phyloP scores from a whole-genome alignment of 1,140 invertebrate genomes.

The Tribolium madens region DNA sequence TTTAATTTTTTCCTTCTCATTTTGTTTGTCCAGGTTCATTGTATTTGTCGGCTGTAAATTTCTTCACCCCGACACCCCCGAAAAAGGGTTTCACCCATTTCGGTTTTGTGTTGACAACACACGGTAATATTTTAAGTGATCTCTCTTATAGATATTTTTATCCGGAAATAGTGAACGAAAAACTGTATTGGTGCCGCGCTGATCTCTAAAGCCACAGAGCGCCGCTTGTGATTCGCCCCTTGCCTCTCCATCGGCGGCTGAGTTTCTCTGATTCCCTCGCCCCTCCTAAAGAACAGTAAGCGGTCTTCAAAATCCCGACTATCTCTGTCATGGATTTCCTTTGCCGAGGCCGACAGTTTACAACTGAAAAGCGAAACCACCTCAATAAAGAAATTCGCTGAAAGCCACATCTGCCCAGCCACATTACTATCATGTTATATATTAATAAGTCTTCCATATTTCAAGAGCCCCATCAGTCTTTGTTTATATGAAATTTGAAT shows the following conservation, averaged over 20 bases:
- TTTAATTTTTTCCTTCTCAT: constrained; percentile 8
- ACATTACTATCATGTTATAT: too few relatives aligned
- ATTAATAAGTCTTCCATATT: too few relatives aligned
- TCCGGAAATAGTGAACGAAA: constrained; percentile 33
- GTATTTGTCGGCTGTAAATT: constrained; percentile 6
- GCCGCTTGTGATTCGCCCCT: constrained; percentile 41
- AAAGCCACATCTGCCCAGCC: too few relatives aligned
- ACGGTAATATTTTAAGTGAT: constrained; percentile 25
- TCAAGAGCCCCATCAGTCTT: too few relatives aligned
- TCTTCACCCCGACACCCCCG: background rate
- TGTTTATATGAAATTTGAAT: background rate
- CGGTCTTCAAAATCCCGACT: constrained; percentile 44
- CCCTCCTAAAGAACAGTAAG: constrained; percentile 43
- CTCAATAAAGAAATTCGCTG: constrained; percentile 38
- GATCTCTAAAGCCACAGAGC: constrained; percentile 44
- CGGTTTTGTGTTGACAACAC: constrained; percentile 14
- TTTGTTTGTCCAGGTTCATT: constrained; percentile 25
- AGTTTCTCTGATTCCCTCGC: constrained; percentile 43
- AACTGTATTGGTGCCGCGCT: constrained; percentile 34
- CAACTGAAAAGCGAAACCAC: constrained; percentile 37
- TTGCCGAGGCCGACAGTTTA: constrained; percentile 40
- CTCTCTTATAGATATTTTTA: constrained; percentile 11
- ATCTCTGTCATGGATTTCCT: constrained; percentile 46
- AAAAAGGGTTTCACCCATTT: background rate
- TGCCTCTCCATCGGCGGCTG: constrained; percentile 36